Percentiles rank a stretch among this genome's conserved stretches.
Evolutionary conservation across 2,888 invertebrate species (phyloP).

Genomic region (Diarsia dahlii): DNA sequence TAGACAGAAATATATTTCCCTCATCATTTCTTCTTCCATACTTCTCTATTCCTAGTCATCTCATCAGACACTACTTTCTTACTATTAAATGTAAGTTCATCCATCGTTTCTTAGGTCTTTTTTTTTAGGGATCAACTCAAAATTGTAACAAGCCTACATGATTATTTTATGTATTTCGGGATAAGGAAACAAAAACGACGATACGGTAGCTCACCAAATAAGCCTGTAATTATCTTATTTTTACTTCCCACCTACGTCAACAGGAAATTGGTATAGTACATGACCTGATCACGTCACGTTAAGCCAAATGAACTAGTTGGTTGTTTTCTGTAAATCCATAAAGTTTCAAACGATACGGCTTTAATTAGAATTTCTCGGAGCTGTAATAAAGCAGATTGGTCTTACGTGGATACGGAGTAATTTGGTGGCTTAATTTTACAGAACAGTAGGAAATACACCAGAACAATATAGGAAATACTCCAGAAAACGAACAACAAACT

Average conservation of each 20-base stretch:
- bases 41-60: too few relatives aligned
- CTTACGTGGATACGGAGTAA: slow-evolving; percentile 48
- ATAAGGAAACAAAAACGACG: not conserved
- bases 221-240: slow-evolving; percentile 10
- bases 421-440: slow-evolving; percentile 47
- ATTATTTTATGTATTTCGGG: not conserved
- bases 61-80: too few relatives aligned
- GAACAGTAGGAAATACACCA: slow-evolving; percentile 40
- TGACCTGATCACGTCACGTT: slow-evolving; percentile 33
- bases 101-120: too few relatives aligned
- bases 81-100: too few relatives aligned
- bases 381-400: slow-evolving; percentile 58
- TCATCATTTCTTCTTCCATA: too few relatives aligned
- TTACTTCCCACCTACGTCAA: slow-evolving; percentile 5
- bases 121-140: not conserved
- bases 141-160: not conserved
- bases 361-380: slow-evolving; percentile 60
- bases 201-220: not conserved
- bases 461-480: slow-evolving; percentile 31
- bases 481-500: slow-evolving; percentile 9
- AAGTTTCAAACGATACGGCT: slow-evolving; percentile 54
- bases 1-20: not conserved
- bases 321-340: slow-evolving; percentile 58
- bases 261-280: slow-evolving; percentile 37
- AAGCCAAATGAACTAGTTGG: slow-evolving; percentile 35